phyloP scores from a whole-genome alignment of 2,888 invertebrate genomes.

The Andrena flavipes region DNA sequence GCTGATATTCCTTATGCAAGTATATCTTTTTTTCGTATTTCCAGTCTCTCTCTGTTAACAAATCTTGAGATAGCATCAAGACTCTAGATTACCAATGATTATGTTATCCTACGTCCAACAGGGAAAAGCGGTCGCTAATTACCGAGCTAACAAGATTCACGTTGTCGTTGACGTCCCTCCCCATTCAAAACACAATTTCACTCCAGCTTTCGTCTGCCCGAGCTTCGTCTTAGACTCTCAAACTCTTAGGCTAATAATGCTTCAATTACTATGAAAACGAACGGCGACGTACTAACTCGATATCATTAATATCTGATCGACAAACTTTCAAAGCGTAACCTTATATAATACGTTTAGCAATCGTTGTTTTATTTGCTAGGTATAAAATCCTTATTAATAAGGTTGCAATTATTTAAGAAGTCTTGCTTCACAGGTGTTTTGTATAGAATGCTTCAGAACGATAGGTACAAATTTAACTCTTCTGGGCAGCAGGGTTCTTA shows the following conservation, averaged over 20 bases:
- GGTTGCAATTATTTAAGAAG: neutral
- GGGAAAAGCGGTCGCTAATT: neutral
- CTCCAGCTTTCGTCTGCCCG: neutral
- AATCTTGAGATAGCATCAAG: neutral
- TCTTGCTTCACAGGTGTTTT: neutral
- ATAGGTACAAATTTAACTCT: neutral
- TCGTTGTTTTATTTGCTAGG: neutral
- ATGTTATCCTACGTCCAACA: neutral
- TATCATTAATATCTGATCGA: neutral
- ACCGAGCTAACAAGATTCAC: neutral
- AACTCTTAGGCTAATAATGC: neutral
- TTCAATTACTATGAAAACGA: neutral
- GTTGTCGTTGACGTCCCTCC: neutral
- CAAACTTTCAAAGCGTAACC: neutral
- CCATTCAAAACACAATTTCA: neutral
- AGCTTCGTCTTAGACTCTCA: neutral
- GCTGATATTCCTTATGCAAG: conserved; percentile 52
- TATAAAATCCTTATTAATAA: neutral
- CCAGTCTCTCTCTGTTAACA: conserved; percentile 17
- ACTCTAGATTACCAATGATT: neutral
- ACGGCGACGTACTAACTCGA: neutral
- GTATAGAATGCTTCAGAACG: neutral
- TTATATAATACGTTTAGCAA: neutral
- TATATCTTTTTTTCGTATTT: conserved; percentile 37
- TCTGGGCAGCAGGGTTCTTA: neutral